Evolutionary conservation across 2,888 invertebrate species (phyloP).

Genomic region (Hypena proboscidalis): DNA sequence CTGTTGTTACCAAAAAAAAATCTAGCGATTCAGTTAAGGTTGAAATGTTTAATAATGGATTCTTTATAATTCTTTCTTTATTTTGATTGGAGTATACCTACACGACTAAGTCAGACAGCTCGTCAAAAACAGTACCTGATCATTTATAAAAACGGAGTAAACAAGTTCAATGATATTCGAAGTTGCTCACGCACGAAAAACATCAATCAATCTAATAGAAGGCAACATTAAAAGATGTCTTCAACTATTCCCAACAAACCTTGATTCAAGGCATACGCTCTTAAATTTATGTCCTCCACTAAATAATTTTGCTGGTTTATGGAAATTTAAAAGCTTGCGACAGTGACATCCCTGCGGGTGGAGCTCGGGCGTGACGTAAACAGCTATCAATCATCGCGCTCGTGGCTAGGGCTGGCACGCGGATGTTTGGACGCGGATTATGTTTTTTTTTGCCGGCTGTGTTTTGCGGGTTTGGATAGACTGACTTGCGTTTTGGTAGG

Average conservation of each 20-base stretch:
- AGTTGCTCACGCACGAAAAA: no score
- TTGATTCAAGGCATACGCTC: constrained; percentile 16
- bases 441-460: constrained; percentile 14
- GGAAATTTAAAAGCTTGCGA: constrained; percentile 38
- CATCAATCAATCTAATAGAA: constrained; percentile 2
- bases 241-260: constrained; percentile 4
- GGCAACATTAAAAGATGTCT: constrained; percentile 3
- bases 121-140: no score
- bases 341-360: constrained; percentile 36
- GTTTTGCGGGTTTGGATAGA: constrained; percentile 15
- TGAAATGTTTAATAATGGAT: no score
- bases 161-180: no score
- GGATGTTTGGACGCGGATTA: constrained; percentile 18
- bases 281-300: constrained; percentile 24
- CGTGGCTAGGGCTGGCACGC: constrained; percentile 32
- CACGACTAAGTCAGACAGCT: no score
- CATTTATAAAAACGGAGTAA: no score
- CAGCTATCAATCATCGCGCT: constrained; percentile 40
- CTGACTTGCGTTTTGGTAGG: not conserved
- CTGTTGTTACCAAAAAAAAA: no score
- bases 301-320: constrained; percentile 40
- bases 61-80: no score
- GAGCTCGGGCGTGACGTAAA: constrained; percentile 36
- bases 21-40: no score
- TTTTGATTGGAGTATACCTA: no score